Evolutionary conservation across 2,888 invertebrate genomes (phyloP).

Genomic region (Melikaiella ostensackeni): DNA sequence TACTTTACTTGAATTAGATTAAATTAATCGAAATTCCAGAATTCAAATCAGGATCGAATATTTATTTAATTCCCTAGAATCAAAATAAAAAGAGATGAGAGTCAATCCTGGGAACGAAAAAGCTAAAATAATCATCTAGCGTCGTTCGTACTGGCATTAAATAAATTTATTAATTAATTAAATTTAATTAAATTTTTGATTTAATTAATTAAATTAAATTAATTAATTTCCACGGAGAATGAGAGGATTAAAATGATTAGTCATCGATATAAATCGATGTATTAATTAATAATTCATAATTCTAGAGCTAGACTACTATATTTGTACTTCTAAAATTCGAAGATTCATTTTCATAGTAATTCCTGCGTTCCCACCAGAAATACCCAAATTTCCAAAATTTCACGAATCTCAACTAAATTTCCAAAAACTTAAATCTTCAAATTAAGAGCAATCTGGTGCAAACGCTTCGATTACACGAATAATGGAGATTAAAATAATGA

Average conservation of each 20-base stretch:
- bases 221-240: conserved; percentile 7
- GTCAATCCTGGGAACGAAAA: conserved; percentile 16
- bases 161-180: too few relatives aligned
- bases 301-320: not conserved
- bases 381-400: not conserved
- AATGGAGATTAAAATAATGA: not conserved
- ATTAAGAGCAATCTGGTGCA: conserved; percentile 1
- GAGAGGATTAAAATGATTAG: conserved; percentile 24
- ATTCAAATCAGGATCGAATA: not conserved
- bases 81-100: not conserved
- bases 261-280: conserved; percentile 14
- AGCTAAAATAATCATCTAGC: conserved; percentile 28
- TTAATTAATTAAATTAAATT: too few relatives aligned
- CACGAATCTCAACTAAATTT: not conserved
- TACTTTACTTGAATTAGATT: too few relatives aligned
- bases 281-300: not conserved
- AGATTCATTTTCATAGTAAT: not conserved
- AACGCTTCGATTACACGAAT: not conserved
- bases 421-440: not conserved
- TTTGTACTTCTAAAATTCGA: not conserved
- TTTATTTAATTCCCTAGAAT: not conserved
- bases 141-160: conserved; percentile 17
- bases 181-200: too few relatives aligned
- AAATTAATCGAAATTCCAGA: not conserved
- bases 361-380: not conserved